phyloP scores from a whole-genome alignment of 2,888 invertebrate species.

The Cerastis rubricosa region DNA sequence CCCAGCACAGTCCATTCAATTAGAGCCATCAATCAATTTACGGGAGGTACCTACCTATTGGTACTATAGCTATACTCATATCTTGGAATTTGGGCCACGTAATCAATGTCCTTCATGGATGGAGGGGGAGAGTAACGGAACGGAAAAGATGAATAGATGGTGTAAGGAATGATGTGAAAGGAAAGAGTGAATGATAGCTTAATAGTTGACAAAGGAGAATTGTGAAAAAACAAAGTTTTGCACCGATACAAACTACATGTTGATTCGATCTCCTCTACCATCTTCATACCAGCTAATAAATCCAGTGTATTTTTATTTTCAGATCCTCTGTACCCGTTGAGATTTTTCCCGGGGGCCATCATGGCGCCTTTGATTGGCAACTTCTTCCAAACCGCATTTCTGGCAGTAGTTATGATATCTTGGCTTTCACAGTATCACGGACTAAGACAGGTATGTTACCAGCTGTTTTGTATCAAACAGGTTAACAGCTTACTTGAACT shows the following conservation, averaged over 20 bases:
- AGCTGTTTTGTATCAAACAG: background rate
- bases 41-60: background rate
- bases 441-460: slow-evolving; percentile 93
- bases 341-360: slow-evolving; percentile 97
- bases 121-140: background rate
- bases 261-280: background rate
- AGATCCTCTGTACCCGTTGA: slow-evolving; percentile 98
- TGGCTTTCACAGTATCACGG: slow-evolving; percentile 99
- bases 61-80: background rate
- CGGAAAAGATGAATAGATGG: background rate
- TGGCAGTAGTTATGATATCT: slow-evolving; percentile 96
- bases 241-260: background rate
- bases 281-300: background rate
- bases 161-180: background rate
- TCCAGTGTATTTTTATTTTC: slow-evolving; percentile 48
- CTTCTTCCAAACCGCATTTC: slow-evolving; percentile 96
- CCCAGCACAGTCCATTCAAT: background rate
- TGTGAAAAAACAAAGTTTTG: background rate
- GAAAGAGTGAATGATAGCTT: background rate
- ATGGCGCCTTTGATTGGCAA: slow-evolving; percentile 98
- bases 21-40: slow-evolving; percentile 23
- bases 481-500: background rate
- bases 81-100: background rate
- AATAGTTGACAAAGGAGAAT: background rate
- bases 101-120: background rate